Evolutionary conservation across 2,888 invertebrate species (phyloP).

Genomic region (Hydropsyche betteni): DNA sequence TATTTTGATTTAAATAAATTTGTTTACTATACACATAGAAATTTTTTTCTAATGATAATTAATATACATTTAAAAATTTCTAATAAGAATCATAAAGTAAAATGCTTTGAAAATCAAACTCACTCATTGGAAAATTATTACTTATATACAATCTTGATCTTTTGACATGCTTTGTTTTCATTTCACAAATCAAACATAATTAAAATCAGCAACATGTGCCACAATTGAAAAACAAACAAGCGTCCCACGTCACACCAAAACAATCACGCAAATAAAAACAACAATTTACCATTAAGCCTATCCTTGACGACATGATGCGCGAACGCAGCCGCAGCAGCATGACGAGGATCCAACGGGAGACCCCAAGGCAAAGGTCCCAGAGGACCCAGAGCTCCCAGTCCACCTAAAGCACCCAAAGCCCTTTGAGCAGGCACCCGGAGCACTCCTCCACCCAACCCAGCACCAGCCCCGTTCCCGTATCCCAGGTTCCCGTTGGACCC

Average conservation of each 20-base stretch:
- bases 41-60: too few species aligned
- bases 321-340: constrained; percentile 76
- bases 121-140: too few species aligned
- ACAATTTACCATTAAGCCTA: constrained; percentile 78
- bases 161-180: too few species aligned
- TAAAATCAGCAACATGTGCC: too few species aligned
- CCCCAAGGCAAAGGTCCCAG: constrained; percentile 65
- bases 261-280: neutral
- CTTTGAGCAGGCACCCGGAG: constrained; percentile 85
- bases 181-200: too few species aligned
- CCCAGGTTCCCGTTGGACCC: constrained; percentile 55
- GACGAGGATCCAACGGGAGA: constrained; percentile 70
- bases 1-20: too few species aligned
- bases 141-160: too few species aligned
- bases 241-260: neutral
- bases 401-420: constrained; percentile 63
- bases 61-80: too few species aligned
- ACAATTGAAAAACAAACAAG: too few species aligned
- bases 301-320: constrained; percentile 86
- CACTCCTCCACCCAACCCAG: constrained; percentile 74
- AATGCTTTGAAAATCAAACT: too few species aligned
- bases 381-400: constrained; percentile 70
- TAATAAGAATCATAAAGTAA: too few species aligned
- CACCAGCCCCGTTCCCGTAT: constrained; percentile 60
- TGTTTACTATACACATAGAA: too few species aligned